phyloP scores from a whole-genome alignment of 2,113 vertebrate species.

The Gnathonemus longibarbis region DNA sequence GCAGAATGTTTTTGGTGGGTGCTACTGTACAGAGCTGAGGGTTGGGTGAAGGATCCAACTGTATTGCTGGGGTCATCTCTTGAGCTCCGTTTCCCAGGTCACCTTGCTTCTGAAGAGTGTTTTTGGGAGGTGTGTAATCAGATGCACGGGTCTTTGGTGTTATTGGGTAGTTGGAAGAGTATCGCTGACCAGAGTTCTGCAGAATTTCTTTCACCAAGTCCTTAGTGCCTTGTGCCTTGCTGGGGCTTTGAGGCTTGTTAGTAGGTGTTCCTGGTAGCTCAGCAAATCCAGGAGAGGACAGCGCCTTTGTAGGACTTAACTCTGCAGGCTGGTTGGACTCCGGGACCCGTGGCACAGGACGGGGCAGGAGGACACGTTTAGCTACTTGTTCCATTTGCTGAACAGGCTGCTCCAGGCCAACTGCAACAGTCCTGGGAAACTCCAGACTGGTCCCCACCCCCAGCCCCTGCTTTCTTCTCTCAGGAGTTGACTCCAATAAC shows the following conservation, averaged over 20 bases:
- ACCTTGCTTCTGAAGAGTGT: background rate
- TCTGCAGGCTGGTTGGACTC: background rate
- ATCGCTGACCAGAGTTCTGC: background rate
- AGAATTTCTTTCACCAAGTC: constrained; percentile 7
- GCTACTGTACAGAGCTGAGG: background rate
- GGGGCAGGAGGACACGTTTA: constrained; percentile 10
- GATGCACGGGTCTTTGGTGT: background rate
- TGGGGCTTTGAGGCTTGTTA: constrained; percentile 9
- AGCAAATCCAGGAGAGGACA: constrained; percentile 20
- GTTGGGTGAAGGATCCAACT: background rate
- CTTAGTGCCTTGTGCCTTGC: background rate
- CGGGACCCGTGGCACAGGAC: constrained; percentile 19
- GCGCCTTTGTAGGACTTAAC: background rate
- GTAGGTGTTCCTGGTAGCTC: constrained; percentile 18
- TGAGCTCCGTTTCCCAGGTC: background rate
- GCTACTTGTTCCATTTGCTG: constrained; percentile 21
- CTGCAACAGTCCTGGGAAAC: constrained; percentile 5
- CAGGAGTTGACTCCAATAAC: constrained; percentile 15
- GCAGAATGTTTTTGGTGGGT: background rate
- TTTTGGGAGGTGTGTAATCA: background rate
- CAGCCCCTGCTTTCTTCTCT: constrained; percentile 9
- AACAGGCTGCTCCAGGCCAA: background rate
- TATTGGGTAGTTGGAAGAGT: background rate
- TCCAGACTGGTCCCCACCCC: background rate
- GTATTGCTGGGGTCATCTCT: background rate